Evolutionary conservation across 2,888 invertebrate genomes (phyloP).

Genomic region (Meiosimyza platycephala): DNA sequence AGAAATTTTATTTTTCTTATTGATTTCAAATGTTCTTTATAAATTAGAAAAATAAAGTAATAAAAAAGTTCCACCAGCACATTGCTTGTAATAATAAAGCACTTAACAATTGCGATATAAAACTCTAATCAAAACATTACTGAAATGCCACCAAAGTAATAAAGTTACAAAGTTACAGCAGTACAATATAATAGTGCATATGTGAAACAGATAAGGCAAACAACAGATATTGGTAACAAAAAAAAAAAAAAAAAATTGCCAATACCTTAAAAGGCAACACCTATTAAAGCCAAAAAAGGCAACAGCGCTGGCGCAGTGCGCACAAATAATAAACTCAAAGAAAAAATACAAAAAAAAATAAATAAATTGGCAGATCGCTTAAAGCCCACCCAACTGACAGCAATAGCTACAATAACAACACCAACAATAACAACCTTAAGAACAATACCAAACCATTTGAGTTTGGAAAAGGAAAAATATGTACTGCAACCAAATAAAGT

Average conservation of each 20-base stretch:
- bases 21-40: too few relatives aligned
- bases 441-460: neutral
- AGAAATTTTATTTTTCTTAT: too few relatives aligned
- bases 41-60: too few relatives aligned
- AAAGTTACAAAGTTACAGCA: neutral
- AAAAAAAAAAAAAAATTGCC: slow-evolving; percentile 50
- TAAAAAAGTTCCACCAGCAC: too few relatives aligned
- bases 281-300: slow-evolving; percentile 59
- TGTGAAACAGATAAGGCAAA: neutral
- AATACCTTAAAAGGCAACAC: slow-evolving; percentile 61
- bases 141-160: neutral
- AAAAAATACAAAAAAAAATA: slow-evolving; percentile 6
- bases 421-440: neutral
- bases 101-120: slow-evolving; percentile 3
- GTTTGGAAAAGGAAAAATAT: slow-evolving; percentile 1
- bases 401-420: slow-evolving; percentile 12
- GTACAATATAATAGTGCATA: neutral
- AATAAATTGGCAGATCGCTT: neutral
- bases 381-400: slow-evolving; percentile 54
- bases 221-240: slow-evolving; percentile 25
- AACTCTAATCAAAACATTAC: slow-evolving; percentile 17
- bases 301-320: slow-evolving; percentile 45
- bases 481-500: slow-evolving; percentile 15
- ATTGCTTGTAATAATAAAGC: too few relatives aligned
- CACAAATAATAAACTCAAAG: slow-evolving; percentile 7